A percentile compares a stretch with the other conserved stretches of the same genome.
phyloP scores from a whole-genome alignment of 2,113 vertebrate species.

The Sebastes schlegelii region DNA sequence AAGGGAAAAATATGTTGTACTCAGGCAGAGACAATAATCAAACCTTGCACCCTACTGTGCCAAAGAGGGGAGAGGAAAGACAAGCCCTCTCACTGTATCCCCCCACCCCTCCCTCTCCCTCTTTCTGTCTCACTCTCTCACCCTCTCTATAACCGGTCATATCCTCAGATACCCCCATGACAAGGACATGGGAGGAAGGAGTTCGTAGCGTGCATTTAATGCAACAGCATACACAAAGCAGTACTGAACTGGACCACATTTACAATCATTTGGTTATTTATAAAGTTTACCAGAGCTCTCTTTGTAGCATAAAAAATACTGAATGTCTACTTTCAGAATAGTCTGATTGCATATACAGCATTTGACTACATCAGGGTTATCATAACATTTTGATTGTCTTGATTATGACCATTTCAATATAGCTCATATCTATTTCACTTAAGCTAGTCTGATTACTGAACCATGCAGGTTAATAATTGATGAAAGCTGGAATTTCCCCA shows the following conservation, averaged over 20 bases:
- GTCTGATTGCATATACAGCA: neutral
- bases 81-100: conserved; percentile 2
- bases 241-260: neutral
- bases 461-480: conserved; percentile 30
- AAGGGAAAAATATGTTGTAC: conserved; percentile 36
- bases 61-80: conserved; percentile 22
- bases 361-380: neutral
- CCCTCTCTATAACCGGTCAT: conserved; percentile 21
- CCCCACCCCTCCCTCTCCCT: neutral
- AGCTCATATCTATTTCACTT: conserved; percentile 35
- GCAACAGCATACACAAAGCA: neutral
- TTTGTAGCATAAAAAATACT: neutral
- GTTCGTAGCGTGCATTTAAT: conserved; percentile 4
- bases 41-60: conserved; percentile 51
- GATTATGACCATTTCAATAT: neutral
- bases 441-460: conserved; percentile 22
- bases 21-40: conserved; percentile 65
- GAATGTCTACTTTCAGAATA: neutral
- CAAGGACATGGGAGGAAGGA: conserved; percentile 25
- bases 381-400: neutral
- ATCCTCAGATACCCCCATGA: conserved; percentile 35
- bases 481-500: conserved; percentile 1
- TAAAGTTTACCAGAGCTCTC: neutral
- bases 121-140: conserved; percentile 32
- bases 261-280: neutral